Conservation (phyloP, 1,140 invertebrate genomes). For the Atta cephalotes region DNA sequence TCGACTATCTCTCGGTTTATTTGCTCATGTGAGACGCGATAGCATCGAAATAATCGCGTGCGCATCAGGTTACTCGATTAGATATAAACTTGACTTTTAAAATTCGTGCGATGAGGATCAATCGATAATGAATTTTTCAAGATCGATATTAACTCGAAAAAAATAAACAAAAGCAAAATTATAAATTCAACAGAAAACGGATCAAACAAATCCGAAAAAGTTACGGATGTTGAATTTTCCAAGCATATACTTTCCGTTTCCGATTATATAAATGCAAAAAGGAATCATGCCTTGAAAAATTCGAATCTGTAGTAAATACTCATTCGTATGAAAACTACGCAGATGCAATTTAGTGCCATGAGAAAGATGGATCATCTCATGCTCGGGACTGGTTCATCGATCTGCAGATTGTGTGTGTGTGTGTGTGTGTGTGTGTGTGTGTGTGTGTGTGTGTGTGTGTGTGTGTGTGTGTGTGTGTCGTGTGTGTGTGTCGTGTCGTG, state of each 20-base stretch:
- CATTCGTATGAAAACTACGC: conserved; percentile 36
- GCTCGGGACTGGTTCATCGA: conserved; percentile 45
- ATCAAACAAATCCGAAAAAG: conserved; percentile 29
- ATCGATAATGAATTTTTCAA: too few relatives aligned
- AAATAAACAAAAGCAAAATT: neutral
- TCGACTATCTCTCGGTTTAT: conserved; percentile 34
- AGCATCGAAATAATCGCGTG: conserved; percentile 2
- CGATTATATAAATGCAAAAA: neutral
- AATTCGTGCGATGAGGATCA: neutral
- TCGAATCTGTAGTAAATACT: conserved; percentile 47
- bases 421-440: neutral
- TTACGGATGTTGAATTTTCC: conserved; percentile 2
- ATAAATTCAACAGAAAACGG: neutral
- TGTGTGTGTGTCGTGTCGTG: neutral
- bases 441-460: neutral
- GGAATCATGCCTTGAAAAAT: neutral
- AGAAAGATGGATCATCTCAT: conserved; percentile 46
- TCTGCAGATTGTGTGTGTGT: conserved; percentile 5
- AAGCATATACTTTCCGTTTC: neutral
- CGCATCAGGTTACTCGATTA: neutral
- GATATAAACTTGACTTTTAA: neutral
- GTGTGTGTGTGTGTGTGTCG: neutral
- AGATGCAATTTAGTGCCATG: conserved; percentile 46
- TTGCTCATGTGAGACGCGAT: conserved; percentile 1
- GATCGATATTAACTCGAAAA: neutral